Evolutionary conservation across 2,888 invertebrate species (phyloP).

Genomic region (Hydrotaea cyrtoneurina): DNA sequence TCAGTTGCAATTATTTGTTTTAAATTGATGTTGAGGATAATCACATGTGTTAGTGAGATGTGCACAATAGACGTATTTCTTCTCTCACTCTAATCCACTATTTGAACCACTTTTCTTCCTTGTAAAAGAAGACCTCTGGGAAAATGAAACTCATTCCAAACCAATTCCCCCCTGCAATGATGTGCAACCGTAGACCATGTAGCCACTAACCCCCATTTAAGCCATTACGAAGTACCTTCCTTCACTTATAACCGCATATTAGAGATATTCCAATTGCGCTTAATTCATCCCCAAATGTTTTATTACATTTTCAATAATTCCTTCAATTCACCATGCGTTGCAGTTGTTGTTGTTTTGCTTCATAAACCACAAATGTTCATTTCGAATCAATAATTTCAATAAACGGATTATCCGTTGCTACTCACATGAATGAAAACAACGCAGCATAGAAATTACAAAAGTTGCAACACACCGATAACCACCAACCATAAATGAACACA

Average conservation of each 20-base stretch:
- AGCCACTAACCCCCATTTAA: too few species aligned
- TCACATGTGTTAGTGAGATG: too few species aligned
- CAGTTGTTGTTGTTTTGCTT: slow-evolving; percentile 12
- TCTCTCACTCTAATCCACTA: too few species aligned
- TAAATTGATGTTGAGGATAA: too few species aligned
- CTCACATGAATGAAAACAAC: slow-evolving; percentile 9
- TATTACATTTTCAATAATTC: slow-evolving; percentile 26
- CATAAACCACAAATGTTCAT: slow-evolving; percentile 54
- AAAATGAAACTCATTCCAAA: too few species aligned
- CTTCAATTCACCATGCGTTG: neutral
- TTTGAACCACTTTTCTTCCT: too few species aligned
- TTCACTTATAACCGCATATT: neutral
- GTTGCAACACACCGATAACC: slow-evolving; percentile 31
- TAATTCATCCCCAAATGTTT: slow-evolving; percentile 28
- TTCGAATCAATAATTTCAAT: slow-evolving; percentile 45
- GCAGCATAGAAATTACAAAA: slow-evolving; percentile 19
- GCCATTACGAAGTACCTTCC: neutral
- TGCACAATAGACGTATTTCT: too few species aligned
- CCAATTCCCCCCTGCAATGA: too few species aligned
- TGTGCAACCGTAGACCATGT: too few species aligned
- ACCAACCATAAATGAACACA: slow-evolving; percentile 18
- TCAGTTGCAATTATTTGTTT: too few species aligned
- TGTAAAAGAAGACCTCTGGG: too few species aligned
- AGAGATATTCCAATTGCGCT: neutral
- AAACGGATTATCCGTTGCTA: slow-evolving; percentile 27